phyloP scores from a whole-genome alignment of 2,113 vertebrate species.

The Lagopus muta region DNA sequence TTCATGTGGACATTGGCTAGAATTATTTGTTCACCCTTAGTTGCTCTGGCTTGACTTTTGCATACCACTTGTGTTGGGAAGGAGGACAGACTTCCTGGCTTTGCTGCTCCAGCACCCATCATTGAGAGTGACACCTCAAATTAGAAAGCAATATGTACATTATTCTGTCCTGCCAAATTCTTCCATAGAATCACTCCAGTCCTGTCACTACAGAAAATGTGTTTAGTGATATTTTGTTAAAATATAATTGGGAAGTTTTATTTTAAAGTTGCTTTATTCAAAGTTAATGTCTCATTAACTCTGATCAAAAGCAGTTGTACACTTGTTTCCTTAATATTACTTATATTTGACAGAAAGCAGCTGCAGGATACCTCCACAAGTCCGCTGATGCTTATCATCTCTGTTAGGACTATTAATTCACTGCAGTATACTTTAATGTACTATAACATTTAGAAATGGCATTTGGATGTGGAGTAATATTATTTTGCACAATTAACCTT shows the following conservation, averaged over 20 bases:
- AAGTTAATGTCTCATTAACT: conserved; percentile 22
- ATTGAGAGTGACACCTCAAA: neutral
- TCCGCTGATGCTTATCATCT: conserved; percentile 25
- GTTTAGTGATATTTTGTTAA: neutral
- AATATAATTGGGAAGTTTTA: neutral
- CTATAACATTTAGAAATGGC: conserved; percentile 50
- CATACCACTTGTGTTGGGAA: neutral
- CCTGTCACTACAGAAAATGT: neutral
- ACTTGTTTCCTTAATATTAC: conserved; percentile 31
- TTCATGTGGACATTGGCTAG: neutral
- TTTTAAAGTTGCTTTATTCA: neutral
- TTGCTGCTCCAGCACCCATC: neutral
- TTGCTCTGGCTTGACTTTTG: neutral
- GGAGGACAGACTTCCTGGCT: neutral
- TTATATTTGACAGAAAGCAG: conserved; percentile 39
- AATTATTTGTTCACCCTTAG: neutral
- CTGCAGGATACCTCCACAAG: neutral
- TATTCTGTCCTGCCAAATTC: neutral
- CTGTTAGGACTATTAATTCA: conserved; percentile 58
- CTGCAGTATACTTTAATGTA: conserved; percentile 48
- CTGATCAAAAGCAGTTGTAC: neutral
- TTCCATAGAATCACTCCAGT: neutral
- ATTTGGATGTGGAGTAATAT: conserved; percentile 49
- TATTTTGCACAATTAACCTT: conserved; percentile 69
- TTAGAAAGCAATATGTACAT: neutral